phyloP scores from a whole-genome alignment of 37 sponge, comb jelly and placozoan genomes.

The Ianthella basta region DNA sequence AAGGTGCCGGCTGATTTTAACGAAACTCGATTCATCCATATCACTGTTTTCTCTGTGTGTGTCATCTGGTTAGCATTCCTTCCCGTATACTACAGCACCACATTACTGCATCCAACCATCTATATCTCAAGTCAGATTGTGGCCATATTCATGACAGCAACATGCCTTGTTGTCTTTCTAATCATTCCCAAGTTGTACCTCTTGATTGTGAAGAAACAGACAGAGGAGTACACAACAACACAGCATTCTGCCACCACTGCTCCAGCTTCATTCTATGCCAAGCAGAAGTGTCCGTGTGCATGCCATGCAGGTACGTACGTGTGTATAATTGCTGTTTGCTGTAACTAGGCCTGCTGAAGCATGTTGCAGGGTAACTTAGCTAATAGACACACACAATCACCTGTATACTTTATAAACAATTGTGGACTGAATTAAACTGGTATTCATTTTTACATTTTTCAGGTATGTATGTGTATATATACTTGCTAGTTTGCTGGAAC shows the following conservation, averaged over 20 bases:
- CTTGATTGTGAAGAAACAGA: background rate
- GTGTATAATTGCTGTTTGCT: no score
- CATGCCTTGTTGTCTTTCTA: background rate
- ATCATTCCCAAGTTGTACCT: slow-evolving; percentile 8
- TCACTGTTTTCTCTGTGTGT: slow-evolving; percentile 11
- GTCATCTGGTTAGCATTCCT: slow-evolving; percentile 53
- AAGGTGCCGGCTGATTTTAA: slow-evolving; percentile 46
- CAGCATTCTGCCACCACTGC: background rate
- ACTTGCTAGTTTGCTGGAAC: no score
- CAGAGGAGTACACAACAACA: background rate
- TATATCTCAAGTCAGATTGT: background rate
- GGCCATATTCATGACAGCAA: slow-evolving; percentile 11
- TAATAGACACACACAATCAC: no score
- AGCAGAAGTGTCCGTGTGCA: no score
- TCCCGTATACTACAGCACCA: slow-evolving; percentile 25
- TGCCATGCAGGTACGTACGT: no score
- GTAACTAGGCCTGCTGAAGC: no score
- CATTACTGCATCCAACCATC: background rate
- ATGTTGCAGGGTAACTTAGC: no score
- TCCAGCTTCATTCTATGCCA: background rate
- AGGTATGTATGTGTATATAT: no score
- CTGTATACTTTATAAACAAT: no score
- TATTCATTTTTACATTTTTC: no score
- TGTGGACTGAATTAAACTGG: no score
- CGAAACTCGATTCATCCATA: slow-evolving; percentile 42